phyloP scores from a whole-genome alignment of 2,888 invertebrate genomes.

The Meta bourneti region DNA sequence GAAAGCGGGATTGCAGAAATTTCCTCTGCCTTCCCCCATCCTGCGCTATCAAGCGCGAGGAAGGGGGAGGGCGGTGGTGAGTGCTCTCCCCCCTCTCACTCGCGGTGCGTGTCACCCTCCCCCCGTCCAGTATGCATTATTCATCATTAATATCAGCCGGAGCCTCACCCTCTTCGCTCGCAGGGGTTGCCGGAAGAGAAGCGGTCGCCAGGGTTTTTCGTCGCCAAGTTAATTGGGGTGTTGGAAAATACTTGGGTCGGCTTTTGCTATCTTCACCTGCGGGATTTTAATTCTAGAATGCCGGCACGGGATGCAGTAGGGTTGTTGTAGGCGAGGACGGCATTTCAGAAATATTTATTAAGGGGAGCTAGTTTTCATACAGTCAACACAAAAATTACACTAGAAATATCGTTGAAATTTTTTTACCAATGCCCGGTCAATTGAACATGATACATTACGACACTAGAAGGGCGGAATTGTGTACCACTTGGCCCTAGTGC shows the following conservation, averaged over 20 bases:
- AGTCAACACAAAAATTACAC: too few relatives aligned
- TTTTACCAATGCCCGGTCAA: too few relatives aligned
- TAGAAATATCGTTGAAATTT: too few relatives aligned
- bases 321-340: too few relatives aligned
- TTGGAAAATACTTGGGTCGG: constrained; percentile 14
- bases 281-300: not conserved
- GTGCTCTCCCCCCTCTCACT: not conserved
- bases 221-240: constrained; percentile 42
- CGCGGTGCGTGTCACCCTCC: constrained; percentile 3
- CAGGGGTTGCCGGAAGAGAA: constrained; percentile 38
- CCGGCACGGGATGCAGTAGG: too few relatives aligned
- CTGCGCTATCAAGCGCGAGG: not conserved
- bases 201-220: constrained; percentile 19
- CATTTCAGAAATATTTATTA: too few relatives aligned
- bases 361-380: too few relatives aligned
- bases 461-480: too few relatives aligned
- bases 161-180: constrained; percentile 42
- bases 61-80: not conserved
- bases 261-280: not conserved
- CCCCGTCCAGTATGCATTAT: constrained; percentile 52
- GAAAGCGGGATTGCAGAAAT: constrained; percentile 41
- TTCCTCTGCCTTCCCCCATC: constrained; percentile 5
- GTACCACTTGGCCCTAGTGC: too few relatives aligned
- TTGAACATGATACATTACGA: too few relatives aligned
- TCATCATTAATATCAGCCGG: constrained; percentile 59